Base-by-base conservation (phyloP, 2,113 vertebrate genomes). In the Columba janthina region DNA sequence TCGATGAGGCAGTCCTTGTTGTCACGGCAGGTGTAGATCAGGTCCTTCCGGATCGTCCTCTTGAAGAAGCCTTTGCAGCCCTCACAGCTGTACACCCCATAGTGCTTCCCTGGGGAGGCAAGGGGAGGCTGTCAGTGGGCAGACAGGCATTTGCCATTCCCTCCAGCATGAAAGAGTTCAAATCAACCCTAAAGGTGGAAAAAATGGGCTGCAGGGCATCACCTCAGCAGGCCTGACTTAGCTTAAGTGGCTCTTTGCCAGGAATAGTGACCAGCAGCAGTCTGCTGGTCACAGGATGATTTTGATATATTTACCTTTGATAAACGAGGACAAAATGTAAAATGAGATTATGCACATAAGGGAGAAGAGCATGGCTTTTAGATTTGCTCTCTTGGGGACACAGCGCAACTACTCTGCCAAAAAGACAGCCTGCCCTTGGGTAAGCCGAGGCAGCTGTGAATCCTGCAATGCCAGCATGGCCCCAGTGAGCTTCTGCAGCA, bases 31-130 rank as follows among this genome's bases (percentile, higher is more conserved):
- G 99, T 99, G 97, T 99, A 99, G 95, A 98, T 98, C 90, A 99
- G 97, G 97, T 99, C 99, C 97, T 99, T 99, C 54, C 99, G 95
- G 40, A 99, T 99, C 0, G 99, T 99, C 67, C 99, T 98, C 97
- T 99, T 99, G 95, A 99, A 99, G 98, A 99, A 99, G 36, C 99
- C 99, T 95, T 99, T 99, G 96, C 99, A 99, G 90, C 99, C 99
- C 95, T 99, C 99, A 12, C 99, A 99, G 95, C 99, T 99, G 97
- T 99, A 99, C 26, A 99, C 99, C 0, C 99, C 99, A 0, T 99
- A 99, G 97, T 99, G 99, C 97, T 99, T 99, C 54, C 99, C 99
- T 99, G 96, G 18, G n/a, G 46, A 77, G 42, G 76, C 15, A 56
- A 83, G 44, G 57, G 36, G 38, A 85, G 28, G 25, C 15, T 11